Conservation (phyloP, 2,888 invertebrate genomes). For the Pardosa pseudoannulata region DNA sequence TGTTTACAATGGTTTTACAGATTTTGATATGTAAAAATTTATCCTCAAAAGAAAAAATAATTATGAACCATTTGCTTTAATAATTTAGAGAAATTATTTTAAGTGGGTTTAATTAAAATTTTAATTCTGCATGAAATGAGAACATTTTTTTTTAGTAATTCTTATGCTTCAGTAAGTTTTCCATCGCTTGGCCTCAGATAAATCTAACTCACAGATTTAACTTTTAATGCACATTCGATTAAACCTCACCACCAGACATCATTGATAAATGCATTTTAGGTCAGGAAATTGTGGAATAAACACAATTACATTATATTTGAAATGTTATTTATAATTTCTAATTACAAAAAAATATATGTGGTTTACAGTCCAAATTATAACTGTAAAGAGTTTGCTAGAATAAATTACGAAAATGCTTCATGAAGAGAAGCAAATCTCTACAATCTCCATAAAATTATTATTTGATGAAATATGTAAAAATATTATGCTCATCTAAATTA, state of each 20-base stretch:
- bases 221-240: conserved; percentile 51
- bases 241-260: conserved; percentile 28
- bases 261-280: conserved; percentile 68
- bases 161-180: no score
- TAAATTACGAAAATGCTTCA: conserved; percentile 50
- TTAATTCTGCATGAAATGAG: no score
- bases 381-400: conserved; percentile 46
- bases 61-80: no score
- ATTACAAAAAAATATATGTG: conserved; percentile 41
- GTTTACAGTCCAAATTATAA: conserved; percentile 36
- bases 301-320: conserved; percentile 52
- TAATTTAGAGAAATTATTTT: no score
- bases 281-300: conserved; percentile 58
- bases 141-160: no score
- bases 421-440: conserved; percentile 45
- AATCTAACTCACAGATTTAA: conserved; percentile 42
- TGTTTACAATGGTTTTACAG: no score
- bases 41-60: no score
- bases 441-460: conserved; percentile 64
- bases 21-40: no score
- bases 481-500: conserved; percentile 61
- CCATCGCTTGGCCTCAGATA: conserved; percentile 46
- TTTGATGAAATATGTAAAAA: conserved; percentile 65
- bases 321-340: conserved; percentile 34
- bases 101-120: no score